Evolutionary conservation across 2,888 invertebrate genomes (phyloP), one percentile per base, ranked within the genome.

Genomic region (Cryptus armator): DNA sequence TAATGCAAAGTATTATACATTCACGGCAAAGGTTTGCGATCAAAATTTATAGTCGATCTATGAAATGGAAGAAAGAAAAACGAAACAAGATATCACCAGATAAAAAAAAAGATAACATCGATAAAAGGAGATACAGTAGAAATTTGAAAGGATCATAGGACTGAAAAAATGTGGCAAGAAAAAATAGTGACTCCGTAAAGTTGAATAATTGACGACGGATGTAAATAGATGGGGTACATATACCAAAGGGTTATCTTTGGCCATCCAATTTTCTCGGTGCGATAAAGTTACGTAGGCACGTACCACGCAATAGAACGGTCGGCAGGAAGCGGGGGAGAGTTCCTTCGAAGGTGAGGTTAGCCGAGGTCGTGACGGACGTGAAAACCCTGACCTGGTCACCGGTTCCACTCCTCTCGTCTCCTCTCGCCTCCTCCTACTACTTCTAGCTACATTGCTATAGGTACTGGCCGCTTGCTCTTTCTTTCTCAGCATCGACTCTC

Each of bases 381-480:
- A 89, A 90, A 90, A 90, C 90, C 91, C 90, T 91, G 91, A 91
- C 91, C 91, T 89, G 91, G 90, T 91, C 91, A 90, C 87, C 87
- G 87, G 88, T 86, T 86, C 88, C 85, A 76, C 83, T 85, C 86
- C 83, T 87, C 85, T 70, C 82, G 81, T 43, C 51, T 76, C 81
- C 76, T 82, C 81, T 62, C 68, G 77, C 76, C 83, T 86, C 76
- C 83, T 86, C 85, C 83, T 86, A 77, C 84, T 81, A 83, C 87
- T 81, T 74, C 84, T 83, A 83, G 43, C 78, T 70, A 70, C 67
- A 64, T 66, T 46, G 32, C 48, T 43, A 68, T 6, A 7, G 16
- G 10, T 62, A 76, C 44, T 70, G 43, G 53, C 44, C 76, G 32
- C 62, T 71, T 51, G 51, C n/a, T 68, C 37, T 48, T n/a, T 48